Evolutionary conservation across 2,797 vertebrate species (phyloP), one percentile per base, ranked within the genome.

Genomic region (Xenops minutus): DNA sequence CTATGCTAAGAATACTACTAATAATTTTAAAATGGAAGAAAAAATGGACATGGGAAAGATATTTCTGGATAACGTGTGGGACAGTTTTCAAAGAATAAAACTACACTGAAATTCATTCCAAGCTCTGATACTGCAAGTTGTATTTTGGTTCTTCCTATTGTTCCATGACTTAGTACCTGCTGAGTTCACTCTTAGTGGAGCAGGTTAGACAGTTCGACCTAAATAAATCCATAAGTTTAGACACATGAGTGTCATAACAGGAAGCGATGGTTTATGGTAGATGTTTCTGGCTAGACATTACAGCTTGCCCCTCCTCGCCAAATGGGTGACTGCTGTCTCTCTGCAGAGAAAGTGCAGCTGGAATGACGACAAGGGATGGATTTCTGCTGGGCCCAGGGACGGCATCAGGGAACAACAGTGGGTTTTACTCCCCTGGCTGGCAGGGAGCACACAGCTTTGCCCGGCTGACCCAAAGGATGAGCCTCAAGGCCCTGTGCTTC

Each of bases 191-290:
- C 71, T 95, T 92, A 49, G 59, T 80, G 29, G 6, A 71, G 36
- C 92, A 90, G 74, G 85, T 96, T 93, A 85, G 66, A 71, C 77
- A 92, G 68, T 82, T 73, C 7, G 32, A 86, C 81, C 80, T 69
- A 71, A 82, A 93, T 95, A 86, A 96, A 97, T 96, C 92, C 79
- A 41, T 93, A 78, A 59, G 91, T 97, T 89, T 94, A 87, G 46
- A 95, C 90, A 92, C 66, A 54, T 24, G 80, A 54, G 73, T 94
- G 85, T 96, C 93, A 83, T 94, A 95, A 96, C 39, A 96, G 92
- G 94, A 97, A 97, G 78, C 10, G 1, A 48, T 67, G 83, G 83
- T 96, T 97, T 95, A 93, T 59, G 83, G 88, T 92, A 85, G 88
- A 94, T 74, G 92, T 89, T 93, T 82, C 92, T 96, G 91, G 72